Percentiles rank a stretch among this genome's conserved stretches.
These are phyloP conservation scores for Deilephila porcellus DNA, from an alignment of 2,888 invertebrate species.

Conservation along the genomic window DNA sequence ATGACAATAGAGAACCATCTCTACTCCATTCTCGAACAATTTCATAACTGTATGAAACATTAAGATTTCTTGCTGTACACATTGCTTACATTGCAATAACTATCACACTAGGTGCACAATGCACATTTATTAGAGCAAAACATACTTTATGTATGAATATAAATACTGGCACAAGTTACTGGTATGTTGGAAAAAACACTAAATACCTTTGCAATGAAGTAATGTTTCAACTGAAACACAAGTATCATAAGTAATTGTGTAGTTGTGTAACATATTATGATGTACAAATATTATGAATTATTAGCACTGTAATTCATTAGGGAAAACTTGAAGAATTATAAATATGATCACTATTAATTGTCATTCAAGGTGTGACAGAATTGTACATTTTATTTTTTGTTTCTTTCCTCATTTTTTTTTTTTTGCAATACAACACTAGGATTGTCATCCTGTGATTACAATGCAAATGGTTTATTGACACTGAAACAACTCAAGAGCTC, in stretches of 20 bases:
- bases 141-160: slow-evolving; percentile 41
- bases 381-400: too few species aligned
- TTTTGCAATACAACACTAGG: too few species aligned
- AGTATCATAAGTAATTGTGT: background rate
- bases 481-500: too few species aligned
- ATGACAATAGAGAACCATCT: background rate
- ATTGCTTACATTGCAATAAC: slow-evolving; percentile 13
- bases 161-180: slow-evolving; percentile 30
- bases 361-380: too few species aligned
- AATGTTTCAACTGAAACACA: background rate
- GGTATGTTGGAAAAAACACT: slow-evolving; percentile 41
- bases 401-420: too few species aligned
- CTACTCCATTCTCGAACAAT: slow-evolving; percentile 1
- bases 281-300: background rate
- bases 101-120: slow-evolving; percentile 42
- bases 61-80: background rate
- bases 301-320: too few species aligned
- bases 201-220: slow-evolving; percentile 1
- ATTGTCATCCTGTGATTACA: too few species aligned
- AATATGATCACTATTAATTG: too few species aligned
- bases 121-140: slow-evolving; percentile 42
- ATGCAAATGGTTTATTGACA: too few species aligned
- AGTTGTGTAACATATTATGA: background rate
- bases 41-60: slow-evolving; percentile 16
- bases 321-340: too few species aligned